These are phyloP conservation scores for Crocallis elinguaria DNA, from an alignment of 2,888 invertebrate genomes.

Conservation along the genomic window DNA sequence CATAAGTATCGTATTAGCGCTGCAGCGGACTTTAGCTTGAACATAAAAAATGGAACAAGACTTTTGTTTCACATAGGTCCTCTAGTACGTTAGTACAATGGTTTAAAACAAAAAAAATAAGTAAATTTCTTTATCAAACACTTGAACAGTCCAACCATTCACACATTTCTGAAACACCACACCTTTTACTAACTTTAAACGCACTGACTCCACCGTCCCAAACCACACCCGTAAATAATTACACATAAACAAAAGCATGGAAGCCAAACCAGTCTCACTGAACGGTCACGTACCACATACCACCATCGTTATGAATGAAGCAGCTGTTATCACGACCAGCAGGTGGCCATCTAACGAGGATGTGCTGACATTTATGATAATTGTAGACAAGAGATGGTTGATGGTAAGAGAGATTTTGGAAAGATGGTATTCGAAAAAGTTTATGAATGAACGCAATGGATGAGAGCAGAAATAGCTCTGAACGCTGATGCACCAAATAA, in stretches of 20 bases:
- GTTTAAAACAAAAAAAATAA: too few relatives aligned
- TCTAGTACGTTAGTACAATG: too few relatives aligned
- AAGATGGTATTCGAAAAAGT: neutral
- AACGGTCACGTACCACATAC: conserved; percentile 44
- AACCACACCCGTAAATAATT: conserved; percentile 17
- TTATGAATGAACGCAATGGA: conserved; percentile 4
- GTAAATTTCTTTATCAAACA: too few relatives aligned
- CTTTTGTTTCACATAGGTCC: too few relatives aligned
- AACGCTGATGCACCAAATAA: neutral
- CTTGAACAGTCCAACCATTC: too few relatives aligned
- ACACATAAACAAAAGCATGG: conserved; percentile 21
- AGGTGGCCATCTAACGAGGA: conserved; percentile 45
- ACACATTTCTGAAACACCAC: too few relatives aligned
- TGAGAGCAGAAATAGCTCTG: neutral
- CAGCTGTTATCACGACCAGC: conserved; percentile 45
- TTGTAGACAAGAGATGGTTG: conserved; percentile 22
- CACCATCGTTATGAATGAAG: conserved; percentile 50
- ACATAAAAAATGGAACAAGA: too few relatives aligned
- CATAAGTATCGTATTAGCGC: too few relatives aligned
- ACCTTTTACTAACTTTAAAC: neutral
- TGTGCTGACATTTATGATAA: conserved; percentile 27
- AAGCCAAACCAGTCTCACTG: conserved; percentile 32
- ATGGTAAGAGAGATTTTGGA: conserved; percentile 2
- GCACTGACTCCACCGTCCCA: neutral
- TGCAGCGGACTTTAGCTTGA: too few relatives aligned